Base-by-base conservation (phyloP, 2,797 vertebrate genomes). In the Alectoris magna region DNA sequence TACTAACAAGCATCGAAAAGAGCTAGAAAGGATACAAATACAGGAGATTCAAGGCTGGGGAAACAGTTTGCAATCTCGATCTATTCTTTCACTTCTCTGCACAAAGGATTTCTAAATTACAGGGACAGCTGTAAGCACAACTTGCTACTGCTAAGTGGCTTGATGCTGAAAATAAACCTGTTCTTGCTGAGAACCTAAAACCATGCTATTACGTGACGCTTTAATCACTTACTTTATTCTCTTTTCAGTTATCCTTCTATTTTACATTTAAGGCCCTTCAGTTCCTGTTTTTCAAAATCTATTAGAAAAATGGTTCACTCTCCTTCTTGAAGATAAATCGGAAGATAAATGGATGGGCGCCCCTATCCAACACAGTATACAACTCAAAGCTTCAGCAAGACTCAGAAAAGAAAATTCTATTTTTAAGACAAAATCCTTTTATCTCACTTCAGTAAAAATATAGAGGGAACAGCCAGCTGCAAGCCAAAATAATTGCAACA, bases 361-460 rank as follows among this genome's bases (percentile, higher is more conserved):
- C 26, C 92, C 82, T 77, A 69, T 46, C 7, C 79, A 76, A 63
- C 63, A 72, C 0, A 0, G 27, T 23, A 56, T 43, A 10, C 44
- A 82, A 90, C 36, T 70, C 86, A 73, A 84, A 91, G 51, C 51
- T 90, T 71, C 73, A 63, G 24, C 51, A 84, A 73, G 56, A 86
- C 59, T 91, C 82, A 79, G 83, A 91, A 78, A 76, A 93, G 80
- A 91, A 96, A 81, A 49, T 16, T 41, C 70, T 94, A 77, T 95
- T 96, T 90, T 92, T 84, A 95, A 95, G 85, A 95, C 60, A 84
- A 93, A 97, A 94, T 94, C 83, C 78, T 87, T 95, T 93, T 88
- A 94, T 93, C 88, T 93, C 81, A 90, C 80, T 91, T 93, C 64
- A 92, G 70, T 90, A 81, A 95, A 96, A 93, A 84, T 66, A 91